Conservation (phyloP, 2,888 invertebrate genomes). For the Hydrotaea diabolus region DNA sequence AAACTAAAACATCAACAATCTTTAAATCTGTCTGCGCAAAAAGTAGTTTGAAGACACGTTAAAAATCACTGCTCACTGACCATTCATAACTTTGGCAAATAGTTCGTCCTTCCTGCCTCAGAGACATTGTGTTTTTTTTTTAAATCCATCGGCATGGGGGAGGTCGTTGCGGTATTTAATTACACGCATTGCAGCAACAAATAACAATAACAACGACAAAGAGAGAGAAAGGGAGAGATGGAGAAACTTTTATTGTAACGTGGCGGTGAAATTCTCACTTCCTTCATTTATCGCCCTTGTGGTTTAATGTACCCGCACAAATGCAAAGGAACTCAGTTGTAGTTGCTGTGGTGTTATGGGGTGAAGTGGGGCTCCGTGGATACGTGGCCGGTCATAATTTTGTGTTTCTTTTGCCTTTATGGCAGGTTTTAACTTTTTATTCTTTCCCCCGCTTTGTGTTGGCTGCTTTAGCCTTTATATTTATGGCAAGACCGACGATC, state of each 20-base stretch:
- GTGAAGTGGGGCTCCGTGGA: background rate
- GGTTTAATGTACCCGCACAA: background rate
- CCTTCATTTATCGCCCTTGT: background rate
- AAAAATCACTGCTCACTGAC: background rate
- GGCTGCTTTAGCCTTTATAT: background rate
- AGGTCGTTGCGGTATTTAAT: background rate
- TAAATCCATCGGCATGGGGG: no score
- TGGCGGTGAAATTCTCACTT: background rate
- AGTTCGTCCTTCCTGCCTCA: background rate
- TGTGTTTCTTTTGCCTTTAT: background rate
- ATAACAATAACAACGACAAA: background rate
- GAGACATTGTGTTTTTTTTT: no score
- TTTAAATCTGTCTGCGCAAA: no score
- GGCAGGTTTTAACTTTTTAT: background rate
- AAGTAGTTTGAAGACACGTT: no score
- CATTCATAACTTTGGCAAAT: background rate
- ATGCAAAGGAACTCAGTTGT: background rate
- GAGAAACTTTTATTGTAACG: background rate
- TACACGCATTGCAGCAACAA: constrained; percentile 9
- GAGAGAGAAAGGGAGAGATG: background rate
- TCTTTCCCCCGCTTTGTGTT: background rate
- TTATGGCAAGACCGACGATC: constrained; percentile 23
- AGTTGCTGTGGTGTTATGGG: background rate
- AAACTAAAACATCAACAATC: no score
- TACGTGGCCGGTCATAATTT: background rate